Evolutionary conservation across 1,140 invertebrate species (phyloP), one percentile per base, ranked within the genome.

Genomic region (Tenebrio molitor): DNA sequence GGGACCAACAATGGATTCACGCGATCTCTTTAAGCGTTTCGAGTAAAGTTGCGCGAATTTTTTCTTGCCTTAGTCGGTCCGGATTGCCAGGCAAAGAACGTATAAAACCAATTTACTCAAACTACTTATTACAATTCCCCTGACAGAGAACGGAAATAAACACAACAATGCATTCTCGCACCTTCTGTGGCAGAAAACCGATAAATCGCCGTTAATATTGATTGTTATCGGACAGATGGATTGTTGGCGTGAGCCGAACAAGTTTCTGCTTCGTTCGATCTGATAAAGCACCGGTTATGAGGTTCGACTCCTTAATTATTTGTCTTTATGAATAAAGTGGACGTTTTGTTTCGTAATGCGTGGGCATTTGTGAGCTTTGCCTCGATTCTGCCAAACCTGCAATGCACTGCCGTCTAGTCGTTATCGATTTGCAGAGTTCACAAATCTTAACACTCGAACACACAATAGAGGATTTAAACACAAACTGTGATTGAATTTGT

Each of bases 101-200:
- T 67, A 67, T 46, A 67, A 44, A 67, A 44, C 39, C 42, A 67
- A 67, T 67, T 67, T 67, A 67, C 36, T 12, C 39, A 44, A 67
- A 67, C 64, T 67, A 67, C 50, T 67, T 67, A 67, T 67, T 67
- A 67, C 64, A 67, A 46, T 67, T 67, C 42, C 64, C 42, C 19
- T 46, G 64, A 67, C 36, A 23, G 12, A 21, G 29, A 21, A 44
- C 23, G 23, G 64, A 46, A 67, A 67, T 67, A 67, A 67, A 67
- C 42, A 67, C 64, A 42, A 67, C 64, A 41, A 67, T 67, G 64
- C 64, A 67, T 67, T 67, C 64, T 67, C 39, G 64, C 64, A 44
- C 64, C 64, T 67, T 44, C 39, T 67, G 64, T 44, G 64, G 33
- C 64, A 67, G 63, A 65, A 65, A 67, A 67, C 64, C 64, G 64